Conservation (phyloP, 2,797 vertebrate species). For the Enteromius anoplus region DNA sequence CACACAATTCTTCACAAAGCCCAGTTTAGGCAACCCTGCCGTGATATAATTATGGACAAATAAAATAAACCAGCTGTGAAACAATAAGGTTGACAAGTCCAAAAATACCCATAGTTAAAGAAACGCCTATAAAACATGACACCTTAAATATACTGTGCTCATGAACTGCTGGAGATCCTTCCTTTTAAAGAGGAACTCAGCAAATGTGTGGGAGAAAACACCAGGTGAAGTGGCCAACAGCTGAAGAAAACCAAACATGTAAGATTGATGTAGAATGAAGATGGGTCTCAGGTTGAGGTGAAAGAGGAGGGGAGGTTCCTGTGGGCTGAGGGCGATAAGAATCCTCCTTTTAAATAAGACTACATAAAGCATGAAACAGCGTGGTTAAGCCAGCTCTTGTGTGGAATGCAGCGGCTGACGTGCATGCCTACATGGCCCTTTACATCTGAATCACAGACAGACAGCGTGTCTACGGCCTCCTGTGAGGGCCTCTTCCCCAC, state of each 20-base stretch:
- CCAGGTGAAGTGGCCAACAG: not conserved
- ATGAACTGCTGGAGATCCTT: not conserved
- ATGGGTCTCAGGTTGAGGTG: constrained; percentile 32
- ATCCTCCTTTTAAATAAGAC: constrained; percentile 18
- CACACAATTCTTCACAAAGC: not conserved
- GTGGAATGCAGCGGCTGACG: constrained; percentile 32
- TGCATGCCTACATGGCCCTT: constrained; percentile 30
- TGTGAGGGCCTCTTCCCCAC: constrained; percentile 48
- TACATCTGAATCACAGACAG: constrained; percentile 54
- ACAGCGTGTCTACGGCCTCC: constrained; percentile 47
- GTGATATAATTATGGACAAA: not conserved
- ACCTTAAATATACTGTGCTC: not conserved
- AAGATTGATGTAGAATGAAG: constrained; percentile 19
- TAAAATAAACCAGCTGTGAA: not conserved
- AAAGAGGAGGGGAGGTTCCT: constrained; percentile 11
- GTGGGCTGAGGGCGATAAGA: constrained; percentile 17
- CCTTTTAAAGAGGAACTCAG: not conserved
- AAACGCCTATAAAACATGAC: not conserved
- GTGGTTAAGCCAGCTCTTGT: constrained; percentile 33
- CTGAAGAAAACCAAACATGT: constrained; percentile 34
- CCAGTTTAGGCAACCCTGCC: not conserved
- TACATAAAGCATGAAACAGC: constrained; percentile 41
- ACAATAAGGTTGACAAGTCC: not conserved
- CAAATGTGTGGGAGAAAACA: constrained; percentile 30
- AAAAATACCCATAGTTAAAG: not conserved